Base-by-base conservation (phyloP, 2,888 invertebrate genomes). In the Unio pictorum region DNA sequence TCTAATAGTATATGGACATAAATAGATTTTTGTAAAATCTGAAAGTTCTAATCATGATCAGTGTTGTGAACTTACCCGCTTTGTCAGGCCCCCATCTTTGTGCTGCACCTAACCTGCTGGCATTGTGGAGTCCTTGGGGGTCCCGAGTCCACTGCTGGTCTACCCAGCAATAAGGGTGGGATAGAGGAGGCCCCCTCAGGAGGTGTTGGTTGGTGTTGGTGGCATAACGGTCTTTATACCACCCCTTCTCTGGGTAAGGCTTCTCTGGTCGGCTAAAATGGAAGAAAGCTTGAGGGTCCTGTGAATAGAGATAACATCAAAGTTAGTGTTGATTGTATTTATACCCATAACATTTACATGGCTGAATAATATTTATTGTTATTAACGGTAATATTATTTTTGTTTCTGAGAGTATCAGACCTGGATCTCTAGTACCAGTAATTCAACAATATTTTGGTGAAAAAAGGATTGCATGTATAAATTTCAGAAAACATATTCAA, bases 1-100 rank as follows among this genome's bases (percentile, higher is more conserved):
- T 45, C 15, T 45, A 45, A 45, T 45, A 15, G 45, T 45, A 11
- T 45, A 45, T 15, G 11, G 15, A 11, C 2, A 11, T 11, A 45
- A 45, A 45, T 45, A 45, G 45, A 45, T 45, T 45, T 45, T 45
- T 45, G 11, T 11, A 45, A 45, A 45, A 15, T 3, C 11, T 45
- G 45, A 45, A 45, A 45, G 45, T 1, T 45, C 45, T 45, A 11
- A 45, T 15, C 1, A 0, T 45, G 8, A 45, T 45, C 45, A 45
- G 45, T 45, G 15, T 45, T 45, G 45, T 45, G 15, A 8, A 67
- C 83, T 68, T 71, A 89, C 90, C 90, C 59, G 85, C 79, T 82
- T 86, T 89, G 67, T 87, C 83, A 11, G 85, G 87, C 15, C 89
- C 89, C 90, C 90, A 90, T 64, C 84, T 79, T 54, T 86, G 84